Conservation (phyloP, 2,888 invertebrate species). For the Noctua janthina region DNA sequence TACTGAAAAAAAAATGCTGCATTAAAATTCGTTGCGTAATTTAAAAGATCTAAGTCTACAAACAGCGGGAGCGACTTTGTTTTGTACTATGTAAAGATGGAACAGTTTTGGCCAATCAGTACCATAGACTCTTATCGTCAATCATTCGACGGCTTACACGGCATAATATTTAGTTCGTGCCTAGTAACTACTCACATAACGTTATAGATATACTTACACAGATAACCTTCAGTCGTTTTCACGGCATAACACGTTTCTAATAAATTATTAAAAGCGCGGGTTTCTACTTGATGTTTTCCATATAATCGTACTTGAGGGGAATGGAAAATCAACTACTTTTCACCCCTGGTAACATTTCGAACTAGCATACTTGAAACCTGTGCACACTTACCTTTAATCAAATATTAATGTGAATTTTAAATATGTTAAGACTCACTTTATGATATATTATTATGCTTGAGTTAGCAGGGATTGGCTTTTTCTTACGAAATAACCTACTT, state of each 20-base stretch:
- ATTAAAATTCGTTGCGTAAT: no score
- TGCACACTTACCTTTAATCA: slow-evolving; percentile 8
- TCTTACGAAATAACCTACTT: not conserved
- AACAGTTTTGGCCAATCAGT: not conserved
- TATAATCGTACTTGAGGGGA: slow-evolving; percentile 51
- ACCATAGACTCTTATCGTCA: not conserved
- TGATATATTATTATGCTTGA: not conserved
- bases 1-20: no score
- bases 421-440: not conserved
- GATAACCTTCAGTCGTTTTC: slow-evolving; percentile 51
- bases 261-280: slow-evolving; percentile 62
- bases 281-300: slow-evolving; percentile 52
- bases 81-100: no score
- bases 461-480: not conserved
- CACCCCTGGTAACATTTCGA: slow-evolving; percentile 12
- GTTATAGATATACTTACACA: not conserved
- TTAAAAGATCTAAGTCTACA: no score
- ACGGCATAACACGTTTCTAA: slow-evolving; percentile 58
- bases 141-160: not conserved
- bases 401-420: slow-evolving; percentile 14
- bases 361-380: slow-evolving; percentile 3
- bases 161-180: not conserved
- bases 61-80: no score
- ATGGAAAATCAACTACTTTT: slow-evolving; percentile 46
- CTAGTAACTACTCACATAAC: not conserved